These are phyloP conservation scores for Chrysemys picta DNA, from an alignment of 2,113 vertebrate species.

Conservation along the genomic window DNA sequence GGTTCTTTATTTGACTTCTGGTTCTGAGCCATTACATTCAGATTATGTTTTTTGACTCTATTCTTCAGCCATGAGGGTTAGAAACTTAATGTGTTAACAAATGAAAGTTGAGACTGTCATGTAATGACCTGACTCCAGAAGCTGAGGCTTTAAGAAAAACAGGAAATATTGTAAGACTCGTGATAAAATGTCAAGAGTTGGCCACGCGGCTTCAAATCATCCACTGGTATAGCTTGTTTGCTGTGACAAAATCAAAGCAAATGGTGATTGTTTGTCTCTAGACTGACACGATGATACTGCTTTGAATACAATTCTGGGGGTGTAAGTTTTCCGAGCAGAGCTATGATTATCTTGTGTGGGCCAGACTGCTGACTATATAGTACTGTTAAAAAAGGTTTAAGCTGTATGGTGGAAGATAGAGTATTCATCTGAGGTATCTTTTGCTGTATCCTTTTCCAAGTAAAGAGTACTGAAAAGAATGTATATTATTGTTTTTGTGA, in stretches of 20 bases:
- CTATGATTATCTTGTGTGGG: not conserved
- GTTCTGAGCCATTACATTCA: not conserved
- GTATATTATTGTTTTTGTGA: not conserved
- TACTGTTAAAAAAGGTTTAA: not conserved
- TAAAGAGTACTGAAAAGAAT: not conserved
- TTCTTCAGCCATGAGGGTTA: not conserved
- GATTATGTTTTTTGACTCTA: not conserved
- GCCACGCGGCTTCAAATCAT: not conserved
- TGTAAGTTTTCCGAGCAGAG: not conserved
- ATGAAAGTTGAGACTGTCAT: not conserved
- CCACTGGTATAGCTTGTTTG: rapidly evolving
- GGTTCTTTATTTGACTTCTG: not conserved
- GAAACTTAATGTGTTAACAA: not conserved
- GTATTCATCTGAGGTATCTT: not conserved
- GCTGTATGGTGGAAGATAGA: not conserved
- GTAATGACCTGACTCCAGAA: not conserved
- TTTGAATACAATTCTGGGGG: not conserved
- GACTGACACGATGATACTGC: not conserved
- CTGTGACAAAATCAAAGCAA: not conserved
- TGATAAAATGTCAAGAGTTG: not conserved
- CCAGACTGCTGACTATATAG: not conserved
- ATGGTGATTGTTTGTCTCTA: not conserved
- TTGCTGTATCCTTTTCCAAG: not conserved
- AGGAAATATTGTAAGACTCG: not conserved
- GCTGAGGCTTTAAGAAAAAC: not conserved